phyloP scores from a whole-genome alignment of 2,797 vertebrate species.

The Carapus acus region DNA sequence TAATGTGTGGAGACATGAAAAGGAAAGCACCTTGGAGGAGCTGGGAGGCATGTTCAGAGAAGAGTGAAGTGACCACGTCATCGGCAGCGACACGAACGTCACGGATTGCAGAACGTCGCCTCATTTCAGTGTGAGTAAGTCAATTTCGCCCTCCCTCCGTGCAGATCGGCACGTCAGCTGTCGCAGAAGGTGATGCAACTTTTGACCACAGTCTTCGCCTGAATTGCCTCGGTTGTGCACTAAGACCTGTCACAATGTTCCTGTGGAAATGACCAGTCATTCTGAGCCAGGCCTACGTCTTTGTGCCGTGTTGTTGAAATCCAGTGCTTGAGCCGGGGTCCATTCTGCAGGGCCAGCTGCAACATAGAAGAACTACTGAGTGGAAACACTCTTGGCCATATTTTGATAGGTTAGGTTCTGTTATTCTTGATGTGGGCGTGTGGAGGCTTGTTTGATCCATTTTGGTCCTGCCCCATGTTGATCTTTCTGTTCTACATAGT shows the following conservation, averaged over 20 bases:
- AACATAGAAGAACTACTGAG: too few relatives aligned
- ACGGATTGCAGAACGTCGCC: neutral
- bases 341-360: constrained; percentile 49
- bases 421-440: constrained; percentile 33
- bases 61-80: constrained; percentile 9
- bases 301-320: constrained; percentile 45
- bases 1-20: neutral
- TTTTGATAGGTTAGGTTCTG: too few relatives aligned
- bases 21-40: constrained; percentile 30
- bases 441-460: constrained; percentile 38
- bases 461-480: constrained; percentile 34
- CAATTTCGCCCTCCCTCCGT: neutral
- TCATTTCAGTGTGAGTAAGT: neutral
- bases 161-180: neutral
- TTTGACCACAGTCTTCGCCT: constrained; percentile 24
- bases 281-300: constrained; percentile 21
- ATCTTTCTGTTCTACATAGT: constrained; percentile 40
- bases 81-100: neutral
- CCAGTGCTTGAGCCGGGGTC: constrained; percentile 39
- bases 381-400: too few relatives aligned
- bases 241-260: too few relatives aligned
- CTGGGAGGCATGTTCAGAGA: constrained; percentile 5
- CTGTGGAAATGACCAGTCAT: too few relatives aligned
- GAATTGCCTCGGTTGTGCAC: constrained; percentile 14
- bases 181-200: neutral